A percentile compares a stretch with the other conserved stretches of the same genome.
These are phyloP conservation scores for Agonopterix arenella DNA, from an alignment of 2,888 invertebrate species.

Conservation along the genomic window DNA sequence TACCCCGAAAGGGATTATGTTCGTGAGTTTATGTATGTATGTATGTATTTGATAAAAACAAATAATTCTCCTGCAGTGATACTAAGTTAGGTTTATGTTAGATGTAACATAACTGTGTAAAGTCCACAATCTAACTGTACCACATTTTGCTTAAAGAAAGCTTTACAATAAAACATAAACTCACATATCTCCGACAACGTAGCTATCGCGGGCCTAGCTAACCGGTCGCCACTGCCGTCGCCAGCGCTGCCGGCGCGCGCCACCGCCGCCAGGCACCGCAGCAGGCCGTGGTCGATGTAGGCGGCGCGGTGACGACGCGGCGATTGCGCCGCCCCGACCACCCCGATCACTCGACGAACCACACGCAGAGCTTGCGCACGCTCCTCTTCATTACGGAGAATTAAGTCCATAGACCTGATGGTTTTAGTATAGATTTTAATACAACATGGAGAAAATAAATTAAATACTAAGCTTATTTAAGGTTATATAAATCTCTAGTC, in stretches of 20 bases:
- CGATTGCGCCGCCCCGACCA: conserved; percentile 77
- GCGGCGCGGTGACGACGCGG: conserved; percentile 80
- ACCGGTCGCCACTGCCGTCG: conserved; percentile 84
- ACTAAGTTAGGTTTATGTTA: too few species aligned
- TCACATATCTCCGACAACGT: conserved; percentile 92
- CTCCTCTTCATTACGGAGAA: conserved; percentile 94
- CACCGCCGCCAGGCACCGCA: conserved; percentile 88
- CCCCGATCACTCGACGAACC: conserved; percentile 76
- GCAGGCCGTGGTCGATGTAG: conserved; percentile 85
- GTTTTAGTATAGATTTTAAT: too few species aligned
- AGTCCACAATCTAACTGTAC: too few species aligned
- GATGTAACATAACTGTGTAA: too few species aligned
- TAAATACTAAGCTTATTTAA: too few species aligned
- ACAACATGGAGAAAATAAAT: too few species aligned
- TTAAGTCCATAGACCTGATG: conserved; percentile 89
- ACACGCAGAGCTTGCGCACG: conserved; percentile 93
- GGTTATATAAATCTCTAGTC: too few species aligned
- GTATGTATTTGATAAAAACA: too few species aligned
- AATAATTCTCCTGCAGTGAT: too few species aligned
- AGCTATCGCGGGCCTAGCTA: conserved; percentile 90
- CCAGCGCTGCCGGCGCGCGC: conserved; percentile 85
- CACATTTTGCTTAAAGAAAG: too few species aligned
- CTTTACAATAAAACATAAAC: conserved; percentile 13
- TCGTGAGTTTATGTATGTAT: too few species aligned
- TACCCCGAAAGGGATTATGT: too few species aligned